Evolutionary conservation across 2,797 vertebrate genomes (phyloP), one percentile per base, ranked within the genome.

Genomic region (Lophius americanus): DNA sequence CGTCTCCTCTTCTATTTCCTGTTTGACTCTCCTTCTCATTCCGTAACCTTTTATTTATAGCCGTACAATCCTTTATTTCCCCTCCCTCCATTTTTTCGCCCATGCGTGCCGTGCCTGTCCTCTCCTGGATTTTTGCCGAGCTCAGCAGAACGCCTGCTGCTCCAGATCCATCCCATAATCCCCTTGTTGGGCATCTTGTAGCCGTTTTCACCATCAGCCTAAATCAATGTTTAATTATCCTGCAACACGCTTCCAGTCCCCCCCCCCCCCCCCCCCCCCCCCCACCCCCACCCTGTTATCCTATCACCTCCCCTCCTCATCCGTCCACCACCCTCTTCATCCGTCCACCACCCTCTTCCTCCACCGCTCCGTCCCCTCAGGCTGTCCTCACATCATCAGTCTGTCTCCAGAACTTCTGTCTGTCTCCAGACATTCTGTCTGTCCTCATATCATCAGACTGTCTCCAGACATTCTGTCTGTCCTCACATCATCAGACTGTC

Each of bases 211-310:
- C 81, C 85, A 81, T 83, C 58, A 10, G 74, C 83, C 72, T 75
- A 88, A 89, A 92, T 90, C 86, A 32, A 87, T 88, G 84, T 84
- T 86, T 90, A 88, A 91, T 90, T 90, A 90, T 82, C 67, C 77
- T 4, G 9, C 11, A 13, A 81, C 78, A 72, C 59, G 8, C 67
- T 56, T 37, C 47, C 23, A 23, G 10, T 11, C 6, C 52, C 54
- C 14, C 59, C 0, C 10, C 5, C 8, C 56, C 5, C 5, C 9
- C 6, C 33, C 4, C 10, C 5, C 8, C 56, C 6, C 52, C 54
- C 14, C 59, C 0, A 7, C 5, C 8, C 56, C 5, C 5, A 10
- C 6, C 33, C 4, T 4, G 23, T 55, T 44, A 11, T 23, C 35
- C 38, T 12, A 50, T 54, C 51, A 49, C 39, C 37, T 13, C 51